phyloP scores from a whole-genome alignment of 2,113 vertebrate genomes.

The Pluvialis apricaria region DNA sequence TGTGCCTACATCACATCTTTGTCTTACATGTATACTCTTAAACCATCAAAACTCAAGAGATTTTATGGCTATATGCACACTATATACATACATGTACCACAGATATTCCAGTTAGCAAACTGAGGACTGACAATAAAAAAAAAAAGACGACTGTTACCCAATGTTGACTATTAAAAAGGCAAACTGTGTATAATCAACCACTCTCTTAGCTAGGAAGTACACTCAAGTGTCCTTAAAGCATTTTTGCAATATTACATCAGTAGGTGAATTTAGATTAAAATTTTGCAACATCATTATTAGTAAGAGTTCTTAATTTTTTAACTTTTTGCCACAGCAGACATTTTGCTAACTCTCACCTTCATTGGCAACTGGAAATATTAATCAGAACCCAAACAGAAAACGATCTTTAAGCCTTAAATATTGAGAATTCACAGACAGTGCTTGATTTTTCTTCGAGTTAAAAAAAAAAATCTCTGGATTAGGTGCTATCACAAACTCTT shows the following conservation, averaged over 20 bases:
- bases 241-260: not conserved
- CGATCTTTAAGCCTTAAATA: not conserved
- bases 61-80: not conserved
- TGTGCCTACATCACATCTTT: not conserved
- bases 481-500: not conserved
- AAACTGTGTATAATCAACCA: not conserved
- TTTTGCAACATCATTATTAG: not conserved
- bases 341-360: not conserved
- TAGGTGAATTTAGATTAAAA: not conserved
- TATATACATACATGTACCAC: not conserved
- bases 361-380: not conserved
- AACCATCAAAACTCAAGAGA: not conserved
- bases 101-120: not conserved
- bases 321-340: not conserved
- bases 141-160: not conserved
- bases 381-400: not conserved
- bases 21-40: not conserved
- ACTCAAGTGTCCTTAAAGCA: not conserved
- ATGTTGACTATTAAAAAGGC: not conserved
- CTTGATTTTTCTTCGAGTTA: not conserved
- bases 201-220: not conserved
- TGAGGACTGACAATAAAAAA: not conserved
- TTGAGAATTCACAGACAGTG: not conserved
- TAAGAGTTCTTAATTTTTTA: not conserved
- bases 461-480: not conserved